Percentiles rank a stretch among this genome's conserved stretches.
These are phyloP conservation scores for Xenotilapia flavipinnis DNA, from an alignment of 2,113 vertebrate species.

Conservation along the genomic window DNA sequence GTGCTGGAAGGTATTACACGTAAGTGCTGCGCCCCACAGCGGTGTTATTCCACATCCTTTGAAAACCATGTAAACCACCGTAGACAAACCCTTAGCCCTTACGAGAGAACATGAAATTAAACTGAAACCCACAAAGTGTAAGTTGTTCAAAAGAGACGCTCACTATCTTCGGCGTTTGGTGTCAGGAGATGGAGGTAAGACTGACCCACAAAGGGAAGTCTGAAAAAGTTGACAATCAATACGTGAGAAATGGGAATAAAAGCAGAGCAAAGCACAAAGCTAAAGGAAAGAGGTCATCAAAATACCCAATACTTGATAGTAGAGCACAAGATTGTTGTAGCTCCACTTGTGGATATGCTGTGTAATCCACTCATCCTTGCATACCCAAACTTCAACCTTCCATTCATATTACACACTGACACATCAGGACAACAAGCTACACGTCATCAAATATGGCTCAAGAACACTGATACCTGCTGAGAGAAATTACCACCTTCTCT, in stretches of 20 bases:
- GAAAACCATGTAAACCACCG: not conserved
- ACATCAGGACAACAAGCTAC: not conserved
- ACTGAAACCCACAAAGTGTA: not conserved
- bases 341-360: not conserved
- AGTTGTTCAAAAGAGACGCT: not conserved
- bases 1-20: not conserved
- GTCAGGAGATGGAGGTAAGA: not conserved
- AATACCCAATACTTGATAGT: not conserved
- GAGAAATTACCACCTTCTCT: not conserved
- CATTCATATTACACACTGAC: too few species aligned
- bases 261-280: not conserved
- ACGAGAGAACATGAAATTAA: not conserved
- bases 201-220: not conserved
- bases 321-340: not conserved
- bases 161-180: not conserved
- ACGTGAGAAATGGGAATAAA: not conserved
- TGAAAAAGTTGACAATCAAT: not conserved
- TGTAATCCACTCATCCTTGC: not conserved
- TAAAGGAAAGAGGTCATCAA: not conserved
- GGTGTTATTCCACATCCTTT: not conserved
- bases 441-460: not conserved
- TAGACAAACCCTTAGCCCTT: not conserved
- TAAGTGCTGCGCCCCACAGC: not conserved
- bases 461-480: not conserved
- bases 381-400: too few species aligned